A percentile compares a stretch with the other conserved stretches of the same genome.
Conservation (phyloP, 1,140 invertebrate species). For the Drosophila insularis region DNA sequence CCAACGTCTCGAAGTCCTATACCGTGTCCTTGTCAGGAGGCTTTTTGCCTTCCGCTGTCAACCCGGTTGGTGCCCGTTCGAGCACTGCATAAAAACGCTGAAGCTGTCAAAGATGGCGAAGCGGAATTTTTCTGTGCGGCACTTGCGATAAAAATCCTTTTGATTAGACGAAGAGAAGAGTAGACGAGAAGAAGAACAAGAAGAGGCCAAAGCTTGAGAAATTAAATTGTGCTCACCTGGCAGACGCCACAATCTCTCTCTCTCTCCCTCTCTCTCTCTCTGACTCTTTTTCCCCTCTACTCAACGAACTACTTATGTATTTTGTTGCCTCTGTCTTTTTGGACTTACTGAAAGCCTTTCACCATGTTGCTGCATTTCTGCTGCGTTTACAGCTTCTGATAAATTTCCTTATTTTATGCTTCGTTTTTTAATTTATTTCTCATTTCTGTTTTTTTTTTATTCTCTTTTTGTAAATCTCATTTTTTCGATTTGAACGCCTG, state of each 20-base stretch:
- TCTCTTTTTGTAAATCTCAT: slow-evolving; percentile 8
- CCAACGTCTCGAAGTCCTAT: slow-evolving; percentile 28
- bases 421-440: slow-evolving; percentile 75
- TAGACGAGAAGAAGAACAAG: not conserved
- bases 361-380: slow-evolving; percentile 52
- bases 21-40: slow-evolving; percentile 67
- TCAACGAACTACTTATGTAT: not conserved
- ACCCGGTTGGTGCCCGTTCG: slow-evolving; percentile 18
- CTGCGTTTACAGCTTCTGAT: slow-evolving; percentile 65
- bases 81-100: slow-evolving; percentile 49
- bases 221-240: slow-evolving; percentile 79
- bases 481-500: slow-evolving; percentile 54
- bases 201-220: slow-evolving; percentile 62
- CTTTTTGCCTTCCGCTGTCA: slow-evolving; percentile 48
- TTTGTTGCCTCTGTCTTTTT: not conserved
- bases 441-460: slow-evolving; percentile 28
- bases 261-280: not conserved
- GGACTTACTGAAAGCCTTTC: not conserved
- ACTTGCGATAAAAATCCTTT: slow-evolving; percentile 76
- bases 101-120: slow-evolving; percentile 44
- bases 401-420: slow-evolving; percentile 79
- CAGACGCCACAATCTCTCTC: slow-evolving; percentile 33
- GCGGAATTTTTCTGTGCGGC: slow-evolving; percentile 19
- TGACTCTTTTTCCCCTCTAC: too few species aligned
- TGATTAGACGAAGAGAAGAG: slow-evolving; percentile 56